Conservation (phyloP, 2,797 vertebrate species). For the Sorex maritimensis region DNA sequence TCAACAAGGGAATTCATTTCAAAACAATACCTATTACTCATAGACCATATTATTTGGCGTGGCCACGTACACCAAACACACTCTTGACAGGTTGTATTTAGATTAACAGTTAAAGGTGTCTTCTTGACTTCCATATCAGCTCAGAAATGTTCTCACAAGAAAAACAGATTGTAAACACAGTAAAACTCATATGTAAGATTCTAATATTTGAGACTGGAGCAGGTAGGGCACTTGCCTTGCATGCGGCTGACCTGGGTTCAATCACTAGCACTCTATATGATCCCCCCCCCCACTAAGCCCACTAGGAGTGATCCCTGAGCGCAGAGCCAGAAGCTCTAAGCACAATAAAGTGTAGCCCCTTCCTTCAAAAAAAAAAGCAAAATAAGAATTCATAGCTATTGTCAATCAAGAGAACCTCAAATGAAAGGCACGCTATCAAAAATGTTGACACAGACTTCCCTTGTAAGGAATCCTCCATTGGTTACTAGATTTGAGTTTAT, state of each 20-base stretch:
- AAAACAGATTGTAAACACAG: slow-evolving; percentile 33
- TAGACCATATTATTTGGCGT: slow-evolving; percentile 33
- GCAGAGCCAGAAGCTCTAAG: too few species aligned
- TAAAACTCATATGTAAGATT: slow-evolving; percentile 54
- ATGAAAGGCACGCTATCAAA: slow-evolving; percentile 4
- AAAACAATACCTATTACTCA: slow-evolving; percentile 48
- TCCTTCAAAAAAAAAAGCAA: too few species aligned
- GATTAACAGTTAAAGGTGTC: slow-evolving; percentile 25
- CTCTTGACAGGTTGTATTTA: slow-evolving; percentile 56
- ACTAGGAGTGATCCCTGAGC: too few species aligned
- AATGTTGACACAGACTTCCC: neutral
- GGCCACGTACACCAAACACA: slow-evolving; percentile 30
- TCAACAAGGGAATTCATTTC: slow-evolving; percentile 53
- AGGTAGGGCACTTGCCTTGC: too few species aligned
- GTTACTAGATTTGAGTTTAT: neutral
- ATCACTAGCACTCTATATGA: too few species aligned
- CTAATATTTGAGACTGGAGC: neutral
- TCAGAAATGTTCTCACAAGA: slow-evolving; percentile 36
- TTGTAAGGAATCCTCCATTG: slow-evolving; percentile 12
- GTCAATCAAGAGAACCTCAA: slow-evolving; percentile 33
- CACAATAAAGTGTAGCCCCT: too few species aligned
- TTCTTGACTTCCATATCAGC: slow-evolving; percentile 38
- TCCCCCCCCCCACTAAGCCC: too few species aligned
- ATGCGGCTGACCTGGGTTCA: too few species aligned
- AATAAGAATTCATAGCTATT: slow-evolving; percentile 29